Evolutionary conservation across 2,113 vertebrate genomes (phyloP).

Genomic region (chimpanzee (Pan troglodytes)): NHGRI_mPanTro3-v2.1_pri NC_072420.2:35900501-35901000

Average conservation of each 20-base stretch:
- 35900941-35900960: rapidly evolving
- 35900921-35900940: rapidly evolving
- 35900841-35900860: neutral
- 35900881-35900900: neutral
- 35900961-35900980: neutral
- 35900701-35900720: neutral
- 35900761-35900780: neutral
- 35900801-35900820: neutral
- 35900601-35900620: neutral
- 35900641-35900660: neutral
- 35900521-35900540: neutral
- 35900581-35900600: neutral
- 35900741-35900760: neutral
- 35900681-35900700: neutral
- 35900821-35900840: neutral
- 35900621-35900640: neutral
- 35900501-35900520: neutral
- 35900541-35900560: neutral
- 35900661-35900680: neutral
- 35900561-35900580: neutral
- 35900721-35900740: neutral
- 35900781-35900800: neutral
- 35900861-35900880: neutral
- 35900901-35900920: neutral
- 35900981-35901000: rapidly evolving